Percentiles rank a stretch among this genome's conserved stretches.
Evolutionary conservation across 2,888 invertebrate genomes (phyloP).

Genomic region (Luffia ferchaultella): DNA sequence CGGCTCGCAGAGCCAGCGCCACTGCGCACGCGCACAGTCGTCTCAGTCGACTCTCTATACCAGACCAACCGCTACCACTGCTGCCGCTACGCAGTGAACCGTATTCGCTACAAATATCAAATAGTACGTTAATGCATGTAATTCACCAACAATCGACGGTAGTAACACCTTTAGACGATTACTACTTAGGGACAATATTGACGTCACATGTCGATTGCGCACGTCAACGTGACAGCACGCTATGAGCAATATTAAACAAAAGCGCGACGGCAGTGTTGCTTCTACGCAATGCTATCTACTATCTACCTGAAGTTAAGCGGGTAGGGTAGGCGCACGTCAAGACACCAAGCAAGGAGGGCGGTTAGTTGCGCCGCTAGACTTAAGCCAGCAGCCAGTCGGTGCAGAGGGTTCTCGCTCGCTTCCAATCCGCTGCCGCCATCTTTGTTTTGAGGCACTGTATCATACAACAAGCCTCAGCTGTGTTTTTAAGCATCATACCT

Average conservation of each 20-base stretch:
- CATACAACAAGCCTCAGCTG: too few species aligned
- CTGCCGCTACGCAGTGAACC: constrained; percentile 75
- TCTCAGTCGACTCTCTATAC: constrained; percentile 73
- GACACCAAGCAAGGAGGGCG: constrained; percentile 81
- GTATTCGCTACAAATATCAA: constrained; percentile 74
- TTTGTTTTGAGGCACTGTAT: background rate
- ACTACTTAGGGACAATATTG: too few species aligned
- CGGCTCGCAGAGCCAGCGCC: constrained; percentile 21
- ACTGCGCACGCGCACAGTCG: constrained; percentile 70
- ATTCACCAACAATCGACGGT: too few species aligned
- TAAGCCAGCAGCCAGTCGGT: constrained; percentile 73
- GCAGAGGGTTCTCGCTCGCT: constrained; percentile 64
- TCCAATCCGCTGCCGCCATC: background rate
- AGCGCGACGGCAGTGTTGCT: too few species aligned
- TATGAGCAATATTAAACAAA: too few species aligned
- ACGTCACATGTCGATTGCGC: too few species aligned
- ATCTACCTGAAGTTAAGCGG: constrained; percentile 32
- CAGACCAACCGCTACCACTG: constrained; percentile 60
- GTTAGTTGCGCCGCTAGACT: constrained; percentile 88
- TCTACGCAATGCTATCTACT: too few species aligned
- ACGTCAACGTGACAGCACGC: too few species aligned
- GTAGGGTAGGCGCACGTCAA: constrained; percentile 82
- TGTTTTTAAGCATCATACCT: too few species aligned
- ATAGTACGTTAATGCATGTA: too few species aligned
- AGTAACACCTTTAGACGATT: too few species aligned